phyloP scores from a whole-genome alignment of 2,797 vertebrate genomes.

The Gallirallus australis region DNA sequence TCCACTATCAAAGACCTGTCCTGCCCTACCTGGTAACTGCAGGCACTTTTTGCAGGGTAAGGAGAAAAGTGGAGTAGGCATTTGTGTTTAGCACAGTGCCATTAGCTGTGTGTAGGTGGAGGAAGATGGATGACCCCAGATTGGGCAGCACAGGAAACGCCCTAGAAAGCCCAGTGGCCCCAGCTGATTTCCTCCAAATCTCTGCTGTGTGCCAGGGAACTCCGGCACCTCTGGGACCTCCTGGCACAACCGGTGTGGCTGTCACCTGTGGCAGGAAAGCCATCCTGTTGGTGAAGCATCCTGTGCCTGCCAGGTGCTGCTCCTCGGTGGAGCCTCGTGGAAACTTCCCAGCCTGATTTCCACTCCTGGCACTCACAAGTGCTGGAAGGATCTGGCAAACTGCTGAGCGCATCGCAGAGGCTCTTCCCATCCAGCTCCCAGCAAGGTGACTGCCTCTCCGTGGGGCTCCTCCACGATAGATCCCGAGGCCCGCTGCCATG shows the following conservation, averaged over 20 bases:
- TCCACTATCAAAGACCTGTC: not conserved
- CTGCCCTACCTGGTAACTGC: not conserved
- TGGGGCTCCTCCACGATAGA: fast-evolving
- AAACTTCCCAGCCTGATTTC: not conserved
- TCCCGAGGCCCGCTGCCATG: fast-evolving
- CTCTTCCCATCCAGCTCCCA: fast-evolving
- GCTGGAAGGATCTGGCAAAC: not conserved
- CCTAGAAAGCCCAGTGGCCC: not conserved
- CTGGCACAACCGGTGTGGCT: not conserved
- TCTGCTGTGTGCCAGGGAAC: not conserved
- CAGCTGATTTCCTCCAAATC: not conserved
- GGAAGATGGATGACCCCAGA: not conserved
- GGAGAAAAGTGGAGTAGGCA: not conserved
- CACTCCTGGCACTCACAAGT: too few species aligned
- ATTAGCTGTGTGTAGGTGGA: not conserved
- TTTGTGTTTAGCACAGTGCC: not conserved
- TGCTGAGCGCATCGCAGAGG: not conserved
- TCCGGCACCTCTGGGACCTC: not conserved
- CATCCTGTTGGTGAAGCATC: not conserved
- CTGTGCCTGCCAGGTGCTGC: not conserved
- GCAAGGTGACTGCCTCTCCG: not conserved
- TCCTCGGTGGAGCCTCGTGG: too few species aligned
- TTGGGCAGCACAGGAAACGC: not conserved
- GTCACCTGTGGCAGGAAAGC: not conserved
- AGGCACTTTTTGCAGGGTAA: not conserved